A percentile compares a stretch with the other conserved stretches of the same genome.
Evolutionary conservation across 92 coral and sea anemone genomes (phyloP).

Genomic region (Anthopleura xanthogrammica): DNA sequence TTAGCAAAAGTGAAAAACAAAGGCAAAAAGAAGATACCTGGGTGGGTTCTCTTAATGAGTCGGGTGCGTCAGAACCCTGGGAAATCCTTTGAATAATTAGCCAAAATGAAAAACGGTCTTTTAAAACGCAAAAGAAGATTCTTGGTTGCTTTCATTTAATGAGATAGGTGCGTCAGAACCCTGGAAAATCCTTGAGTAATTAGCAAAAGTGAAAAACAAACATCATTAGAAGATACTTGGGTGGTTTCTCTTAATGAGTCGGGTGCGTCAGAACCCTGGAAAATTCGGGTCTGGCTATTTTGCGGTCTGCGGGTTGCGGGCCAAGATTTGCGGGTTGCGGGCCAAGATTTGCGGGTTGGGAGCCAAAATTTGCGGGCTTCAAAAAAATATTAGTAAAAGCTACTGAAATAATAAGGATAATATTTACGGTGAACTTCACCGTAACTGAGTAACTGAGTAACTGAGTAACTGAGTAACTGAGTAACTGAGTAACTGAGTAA

Average conservation of each 20-base stretch:
- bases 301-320: background rate
- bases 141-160: background rate
- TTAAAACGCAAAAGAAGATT: background rate
- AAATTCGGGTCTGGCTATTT: background rate
- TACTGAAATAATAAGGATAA: too few species aligned
- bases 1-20: background rate
- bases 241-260: background rate
- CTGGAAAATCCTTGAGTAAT: background rate
- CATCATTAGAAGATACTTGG: background rate
- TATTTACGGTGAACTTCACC: too few species aligned
- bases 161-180: background rate
- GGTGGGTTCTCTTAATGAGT: background rate
- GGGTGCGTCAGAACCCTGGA: background rate
- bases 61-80: background rate
- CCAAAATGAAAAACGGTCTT: background rate
- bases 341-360: too few species aligned
- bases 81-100: background rate
- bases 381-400: too few species aligned
- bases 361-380: too few species aligned
- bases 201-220: background rate
- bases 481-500: too few species aligned
- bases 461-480: too few species aligned
- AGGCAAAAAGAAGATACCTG: background rate
- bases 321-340: too few species aligned
- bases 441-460: too few species aligned